Evolutionary conservation across 1,140 invertebrate genomes (phyloP).

Genomic region (Hyphantria cunea): DNA sequence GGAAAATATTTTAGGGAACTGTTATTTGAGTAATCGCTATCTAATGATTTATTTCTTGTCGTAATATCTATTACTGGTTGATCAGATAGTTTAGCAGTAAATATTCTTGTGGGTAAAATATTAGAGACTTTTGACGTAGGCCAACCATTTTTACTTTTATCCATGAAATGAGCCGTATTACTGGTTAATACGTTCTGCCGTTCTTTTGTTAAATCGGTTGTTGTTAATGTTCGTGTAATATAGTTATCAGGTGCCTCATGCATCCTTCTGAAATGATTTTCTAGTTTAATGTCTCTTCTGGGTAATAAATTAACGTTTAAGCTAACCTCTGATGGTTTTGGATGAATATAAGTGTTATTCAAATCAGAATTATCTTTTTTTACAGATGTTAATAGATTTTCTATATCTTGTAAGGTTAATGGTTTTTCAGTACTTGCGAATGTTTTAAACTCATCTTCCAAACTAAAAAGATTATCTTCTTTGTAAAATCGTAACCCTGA

Average conservation of each 20-base stretch:
- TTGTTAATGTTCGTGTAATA: too few species aligned
- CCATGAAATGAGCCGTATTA: too few species aligned
- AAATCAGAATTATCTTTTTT: too few species aligned
- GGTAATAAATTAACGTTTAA: slow-evolving; percentile 58
- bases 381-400: slow-evolving; percentile 55
- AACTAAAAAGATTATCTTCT: slow-evolving; percentile 56
- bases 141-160: too few species aligned
- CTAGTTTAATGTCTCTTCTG: background rate
- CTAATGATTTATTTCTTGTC: too few species aligned
- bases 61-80: too few species aligned
- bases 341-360: background rate
- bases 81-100: too few species aligned
- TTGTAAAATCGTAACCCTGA: slow-evolving; percentile 23
- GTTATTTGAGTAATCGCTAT: background rate
- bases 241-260: too few species aligned
- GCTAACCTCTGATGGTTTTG: slow-evolving; percentile 33
- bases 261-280: background rate
- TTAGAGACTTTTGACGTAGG: too few species aligned
- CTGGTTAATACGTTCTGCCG: too few species aligned
- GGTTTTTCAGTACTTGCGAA: slow-evolving; percentile 41
- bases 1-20: background rate
- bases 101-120: too few species aligned
- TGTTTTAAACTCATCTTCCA: slow-evolving; percentile 61
- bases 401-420: slow-evolving; percentile 60
- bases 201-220: too few species aligned